Evolutionary conservation across 2,113 vertebrate genomes (phyloP).

Genomic region (Caloenas nicobarica): DNA sequence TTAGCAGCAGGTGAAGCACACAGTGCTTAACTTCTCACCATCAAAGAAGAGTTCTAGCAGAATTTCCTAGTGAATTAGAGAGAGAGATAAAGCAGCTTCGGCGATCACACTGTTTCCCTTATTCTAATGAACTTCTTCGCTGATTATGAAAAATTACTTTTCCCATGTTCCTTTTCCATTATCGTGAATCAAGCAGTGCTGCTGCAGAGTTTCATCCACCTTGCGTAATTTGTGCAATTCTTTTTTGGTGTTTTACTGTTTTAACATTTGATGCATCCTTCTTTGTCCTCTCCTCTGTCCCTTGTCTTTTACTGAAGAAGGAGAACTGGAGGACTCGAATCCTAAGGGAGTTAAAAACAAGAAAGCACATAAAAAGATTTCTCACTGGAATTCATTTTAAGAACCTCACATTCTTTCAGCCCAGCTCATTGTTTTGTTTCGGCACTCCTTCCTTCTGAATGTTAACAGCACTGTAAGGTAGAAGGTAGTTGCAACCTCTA

Average conservation of each 20-base stretch:
- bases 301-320: not conserved
- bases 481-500: not conserved
- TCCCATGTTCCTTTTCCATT: not conserved
- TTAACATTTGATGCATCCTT: not conserved
- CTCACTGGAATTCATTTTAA: not conserved
- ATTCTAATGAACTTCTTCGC: not conserved
- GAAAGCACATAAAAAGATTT: not conserved
- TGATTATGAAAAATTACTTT: not conserved
- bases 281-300: not conserved
- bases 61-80: not conserved
- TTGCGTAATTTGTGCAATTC: not conserved
- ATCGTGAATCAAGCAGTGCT: not conserved
- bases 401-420: not conserved
- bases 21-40: not conserved
- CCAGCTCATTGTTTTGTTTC: not conserved
- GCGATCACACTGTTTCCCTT: not conserved
- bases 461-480: not conserved
- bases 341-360: not conserved
- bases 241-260: not conserved
- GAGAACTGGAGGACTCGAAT: not conserved
- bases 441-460: not conserved
- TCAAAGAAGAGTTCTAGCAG: not conserved
- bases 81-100: not conserved
- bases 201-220: not conserved
- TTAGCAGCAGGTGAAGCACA: not conserved